Evolutionary conservation across 2,888 invertebrate species (phyloP).

Genomic region (Pachliopta kotzebuea): DNA sequence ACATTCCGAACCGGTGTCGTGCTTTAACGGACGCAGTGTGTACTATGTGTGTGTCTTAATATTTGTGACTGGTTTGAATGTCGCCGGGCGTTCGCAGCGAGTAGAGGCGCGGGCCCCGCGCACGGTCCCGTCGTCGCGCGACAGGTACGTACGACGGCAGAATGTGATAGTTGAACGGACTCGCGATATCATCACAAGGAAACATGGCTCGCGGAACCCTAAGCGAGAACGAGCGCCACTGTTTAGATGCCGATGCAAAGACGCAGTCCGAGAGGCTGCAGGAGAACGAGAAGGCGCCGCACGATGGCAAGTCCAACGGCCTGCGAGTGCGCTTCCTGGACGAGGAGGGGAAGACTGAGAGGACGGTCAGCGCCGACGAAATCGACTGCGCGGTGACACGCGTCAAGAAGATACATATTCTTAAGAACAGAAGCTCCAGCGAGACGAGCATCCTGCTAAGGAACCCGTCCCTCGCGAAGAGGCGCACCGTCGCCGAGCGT

Average conservation of each 20-base stretch:
- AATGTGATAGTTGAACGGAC: conserved; percentile 46
- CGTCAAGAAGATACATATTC: conserved; percentile 74
- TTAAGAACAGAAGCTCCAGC: conserved; percentile 75
- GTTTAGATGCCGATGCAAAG: conserved; percentile 62
- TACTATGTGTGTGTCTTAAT: conserved; percentile 66
- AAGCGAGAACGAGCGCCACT: conserved; percentile 71
- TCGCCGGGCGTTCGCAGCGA: conserved; percentile 38
- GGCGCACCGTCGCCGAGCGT: conserved; percentile 59
- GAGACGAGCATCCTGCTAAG: conserved; percentile 73
- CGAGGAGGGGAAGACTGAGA: conserved; percentile 74
- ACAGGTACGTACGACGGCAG: conserved; percentile 36
- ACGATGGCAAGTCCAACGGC: conserved; percentile 60
- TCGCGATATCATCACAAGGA: conserved; percentile 37
- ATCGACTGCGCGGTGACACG: conserved; percentile 67
- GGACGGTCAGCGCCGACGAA: conserved; percentile 71
- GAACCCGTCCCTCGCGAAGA: conserved; percentile 66
- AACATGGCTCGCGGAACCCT: conserved; percentile 73
- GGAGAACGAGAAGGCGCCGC: conserved; percentile 58
- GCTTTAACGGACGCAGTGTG: conserved; percentile 74
- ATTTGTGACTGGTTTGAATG: conserved; percentile 55
- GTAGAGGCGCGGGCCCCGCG: conserved; percentile 40
- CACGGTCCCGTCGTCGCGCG: conserved; percentile 38
- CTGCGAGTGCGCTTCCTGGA: conserved; percentile 72
- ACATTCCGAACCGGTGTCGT: conserved; percentile 79
- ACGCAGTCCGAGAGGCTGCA: conserved; percentile 60